Percentiles rank a stretch among this genome's conserved stretches.
Conservation (phyloP, 1,140 invertebrate genomes). For the Atta cephalotes region DNA sequence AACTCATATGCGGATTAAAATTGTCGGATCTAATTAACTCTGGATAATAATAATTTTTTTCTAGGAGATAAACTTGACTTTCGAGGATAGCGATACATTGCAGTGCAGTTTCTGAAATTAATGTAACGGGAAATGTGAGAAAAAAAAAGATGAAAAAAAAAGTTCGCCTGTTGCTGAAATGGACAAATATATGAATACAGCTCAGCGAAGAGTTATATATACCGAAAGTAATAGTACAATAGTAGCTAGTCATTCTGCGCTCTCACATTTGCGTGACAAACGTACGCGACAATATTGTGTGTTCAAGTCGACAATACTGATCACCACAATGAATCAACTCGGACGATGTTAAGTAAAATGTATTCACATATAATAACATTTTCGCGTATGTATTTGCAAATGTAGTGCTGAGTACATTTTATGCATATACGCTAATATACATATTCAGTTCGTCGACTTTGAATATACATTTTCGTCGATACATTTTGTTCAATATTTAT, state of each 20-base stretch:
- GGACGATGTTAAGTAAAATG: slow-evolving; percentile 6
- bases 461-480: neutral
- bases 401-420: neutral
- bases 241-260: slow-evolving; percentile 48
- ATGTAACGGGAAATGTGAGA: neutral
- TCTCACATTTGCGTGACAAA: slow-evolving; percentile 71
- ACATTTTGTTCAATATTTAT: neutral
- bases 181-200: neutral
- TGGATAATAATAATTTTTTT: neutral
- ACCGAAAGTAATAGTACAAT: slow-evolving; percentile 66
- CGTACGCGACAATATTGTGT: slow-evolving; percentile 44
- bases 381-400: neutral
- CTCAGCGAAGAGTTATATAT: neutral
- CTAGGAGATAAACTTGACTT: neutral
- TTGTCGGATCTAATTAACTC: neutral
- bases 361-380: slow-evolving; percentile 21
- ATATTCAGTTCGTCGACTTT: neutral
- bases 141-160: neutral
- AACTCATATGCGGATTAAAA: neutral
- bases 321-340: slow-evolving; percentile 37
- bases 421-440: neutral
- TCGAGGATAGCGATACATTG: neutral
- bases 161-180: slow-evolving; percentile 10
- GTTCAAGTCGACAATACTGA: slow-evolving; percentile 40
- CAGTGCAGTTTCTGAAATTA: neutral